Base-by-base conservation (phyloP, 2,113 vertebrate genomes). In the Rattus norvegicus region DNA sequence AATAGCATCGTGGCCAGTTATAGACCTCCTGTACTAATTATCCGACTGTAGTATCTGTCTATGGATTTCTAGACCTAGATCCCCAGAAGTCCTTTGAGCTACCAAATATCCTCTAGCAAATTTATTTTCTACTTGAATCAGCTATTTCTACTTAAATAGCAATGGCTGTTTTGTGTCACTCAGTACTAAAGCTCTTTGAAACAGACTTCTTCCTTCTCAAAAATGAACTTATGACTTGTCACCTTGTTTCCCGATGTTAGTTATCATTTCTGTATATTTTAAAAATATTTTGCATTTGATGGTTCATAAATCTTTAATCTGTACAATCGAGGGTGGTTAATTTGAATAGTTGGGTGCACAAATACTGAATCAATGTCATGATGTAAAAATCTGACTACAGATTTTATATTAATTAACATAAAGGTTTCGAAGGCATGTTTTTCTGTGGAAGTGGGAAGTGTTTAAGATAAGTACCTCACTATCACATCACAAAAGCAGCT, bases 251-350 rank as follows among this genome's bases (percentile, higher is more conserved):
- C 90, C 92, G 69, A 92, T 80, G 75, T 54, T 94, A 86, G 16
- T 83, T 94, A 87, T 92, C 63, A 84, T 95, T 70, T 91, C 43
- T 22, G 36, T 90, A 73, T 79, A 95, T 5, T 93, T 93, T 20
- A 92, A 43, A 43, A 90, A 69, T 94, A 96, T 73, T 97, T 95
- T 90, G 61, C 43, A 20, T 80, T 93, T 96, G 69, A 92, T 88
- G 75, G 33, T 85, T 94, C 59, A 59, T 22, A 85, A 65, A 52
- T n/a, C 77, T 91, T 91, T 93, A 91, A 88, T 93, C 36, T 97
- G 80, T 59, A 81, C 39, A 77, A 22, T 92, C 73, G 5, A 79
- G 61, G 17, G 52, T 83, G 63, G 14, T 9, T 96, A 65, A 96
- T 93, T 95, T 86, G 75, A 69, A 92, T 90, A 91, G 73, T 65